A percentile compares a stretch with the other conserved stretches of the same genome.
phyloP scores from a whole-genome alignment of 2,888 invertebrate species.

The Tenthredo mesomela region DNA sequence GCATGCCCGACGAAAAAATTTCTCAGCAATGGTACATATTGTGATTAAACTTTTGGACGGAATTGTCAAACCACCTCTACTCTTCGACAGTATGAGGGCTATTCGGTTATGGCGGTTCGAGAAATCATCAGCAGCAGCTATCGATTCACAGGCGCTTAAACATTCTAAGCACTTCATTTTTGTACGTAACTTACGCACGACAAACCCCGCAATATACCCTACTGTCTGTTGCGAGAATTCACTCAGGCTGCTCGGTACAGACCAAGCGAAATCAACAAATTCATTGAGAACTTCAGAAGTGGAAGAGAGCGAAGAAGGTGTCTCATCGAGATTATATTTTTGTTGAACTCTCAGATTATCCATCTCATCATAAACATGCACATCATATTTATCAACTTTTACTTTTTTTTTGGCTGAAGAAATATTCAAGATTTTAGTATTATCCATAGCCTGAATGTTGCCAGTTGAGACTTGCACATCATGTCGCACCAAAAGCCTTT shows the following conservation, averaged over 20 bases:
- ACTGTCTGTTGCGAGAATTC: conserved; percentile 39
- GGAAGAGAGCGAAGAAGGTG: neutral
- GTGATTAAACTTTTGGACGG: neutral
- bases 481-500: conserved; percentile 38
- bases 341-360: conserved; percentile 43
- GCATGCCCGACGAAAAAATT: conserved; percentile 22
- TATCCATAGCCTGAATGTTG: conserved; percentile 32
- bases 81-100: neutral
- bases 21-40: conserved; percentile 7
- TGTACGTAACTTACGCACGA: conserved; percentile 3
- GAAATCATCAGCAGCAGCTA: neutral
- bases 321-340: conserved; percentile 5
- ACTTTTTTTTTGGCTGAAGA: conserved; percentile 6
- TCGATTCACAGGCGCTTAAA: conserved; percentile 16
- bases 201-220: conserved; percentile 27
- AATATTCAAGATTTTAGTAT: conserved; percentile 17
- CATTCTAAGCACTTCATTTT: conserved; percentile 19
- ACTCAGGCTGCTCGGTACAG: neutral
- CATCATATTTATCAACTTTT: conserved; percentile 16
- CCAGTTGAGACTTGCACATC: conserved; percentile 49
- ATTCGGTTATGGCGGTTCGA: conserved; percentile 6
- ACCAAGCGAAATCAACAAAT: conserved; percentile 24
- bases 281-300: neutral
- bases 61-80: conserved; percentile 9
- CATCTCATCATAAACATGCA: conserved; percentile 26